phyloP scores from a whole-genome alignment of 2,888 invertebrate species.

The Epirrhoe tristata region DNA sequence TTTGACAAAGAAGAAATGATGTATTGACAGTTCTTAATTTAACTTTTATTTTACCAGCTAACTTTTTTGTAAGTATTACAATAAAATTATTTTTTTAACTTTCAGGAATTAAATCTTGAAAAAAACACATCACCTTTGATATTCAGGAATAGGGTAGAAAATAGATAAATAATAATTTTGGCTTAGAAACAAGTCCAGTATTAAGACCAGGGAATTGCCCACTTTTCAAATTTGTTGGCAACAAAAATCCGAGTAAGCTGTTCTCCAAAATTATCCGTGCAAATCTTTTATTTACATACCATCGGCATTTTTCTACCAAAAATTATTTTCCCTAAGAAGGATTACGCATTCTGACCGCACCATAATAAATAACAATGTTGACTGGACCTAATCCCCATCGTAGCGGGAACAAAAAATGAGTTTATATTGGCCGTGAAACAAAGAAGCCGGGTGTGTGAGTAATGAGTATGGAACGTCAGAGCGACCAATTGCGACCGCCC shows the following conservation, averaged over 20 bases:
- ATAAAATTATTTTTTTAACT: not conserved
- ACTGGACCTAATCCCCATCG: constrained; percentile 41
- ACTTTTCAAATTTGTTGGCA: not conserved
- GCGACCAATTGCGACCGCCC: constrained; percentile 18
- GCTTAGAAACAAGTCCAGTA: not conserved
- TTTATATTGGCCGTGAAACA: constrained; percentile 48
- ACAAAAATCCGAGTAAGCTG: not conserved
- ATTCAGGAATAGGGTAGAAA: no score
- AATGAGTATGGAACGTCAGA: constrained; percentile 41
- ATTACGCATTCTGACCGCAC: constrained; percentile 39
- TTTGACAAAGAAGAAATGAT: constrained; percentile 1
- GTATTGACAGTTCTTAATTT: not conserved
- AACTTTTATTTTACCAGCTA: not conserved
- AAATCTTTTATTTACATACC: not conserved
- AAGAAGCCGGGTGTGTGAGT: constrained; percentile 42
- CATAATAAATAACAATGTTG: constrained; percentile 46
- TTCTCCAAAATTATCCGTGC: not conserved
- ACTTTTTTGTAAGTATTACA: not conserved
- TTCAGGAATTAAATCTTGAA: no score
- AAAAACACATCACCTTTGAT: no score
- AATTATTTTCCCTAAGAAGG: constrained; percentile 12
- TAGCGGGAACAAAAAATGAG: constrained; percentile 43
- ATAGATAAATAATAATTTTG: not conserved
- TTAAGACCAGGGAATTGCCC: not conserved
- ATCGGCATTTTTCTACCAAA: not conserved